These are phyloP conservation scores for Hyperopisus bebe DNA, from an alignment of 2,113 vertebrate species.

Conservation along the genomic window DNA sequence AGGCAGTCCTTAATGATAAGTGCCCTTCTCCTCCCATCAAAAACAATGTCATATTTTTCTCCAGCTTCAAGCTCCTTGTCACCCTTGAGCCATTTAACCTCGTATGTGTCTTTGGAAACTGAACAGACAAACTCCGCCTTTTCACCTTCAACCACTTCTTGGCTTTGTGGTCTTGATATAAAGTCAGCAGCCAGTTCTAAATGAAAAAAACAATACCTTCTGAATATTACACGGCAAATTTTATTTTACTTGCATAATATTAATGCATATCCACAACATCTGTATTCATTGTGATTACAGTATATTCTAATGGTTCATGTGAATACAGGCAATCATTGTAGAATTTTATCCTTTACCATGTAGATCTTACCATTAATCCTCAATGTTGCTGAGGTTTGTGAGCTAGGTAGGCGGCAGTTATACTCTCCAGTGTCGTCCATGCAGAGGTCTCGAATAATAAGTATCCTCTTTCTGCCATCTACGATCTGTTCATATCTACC, in stretches of 20 bases:
- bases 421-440: constrained; percentile 79
- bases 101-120: constrained; percentile 84
- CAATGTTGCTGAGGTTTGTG: constrained; percentile 76
- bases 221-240: neutral
- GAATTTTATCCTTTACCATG: neutral
- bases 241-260: neutral
- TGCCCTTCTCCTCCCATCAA: constrained; percentile 80
- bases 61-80: constrained; percentile 68
- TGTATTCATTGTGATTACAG: neutral
- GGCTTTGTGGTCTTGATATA: constrained; percentile 77
- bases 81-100: constrained; percentile 79
- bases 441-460: constrained; percentile 78
- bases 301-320: neutral
- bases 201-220: constrained; percentile 21
- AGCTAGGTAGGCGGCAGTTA: constrained; percentile 77
- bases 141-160: constrained; percentile 89
- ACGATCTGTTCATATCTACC: neutral
- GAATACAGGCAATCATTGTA: neutral
- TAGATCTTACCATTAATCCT: constrained; percentile 76
- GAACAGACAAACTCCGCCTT: constrained; percentile 87
- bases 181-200: constrained; percentile 94
- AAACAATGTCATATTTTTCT: constrained; percentile 75
- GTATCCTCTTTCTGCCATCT: constrained; percentile 71
- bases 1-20: constrained; percentile 74
- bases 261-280: neutral